These are phyloP conservation scores for Lethenteron reissneri DNA, from an alignment of 2,113 vertebrate species.

Conservation along the genomic window DNA sequence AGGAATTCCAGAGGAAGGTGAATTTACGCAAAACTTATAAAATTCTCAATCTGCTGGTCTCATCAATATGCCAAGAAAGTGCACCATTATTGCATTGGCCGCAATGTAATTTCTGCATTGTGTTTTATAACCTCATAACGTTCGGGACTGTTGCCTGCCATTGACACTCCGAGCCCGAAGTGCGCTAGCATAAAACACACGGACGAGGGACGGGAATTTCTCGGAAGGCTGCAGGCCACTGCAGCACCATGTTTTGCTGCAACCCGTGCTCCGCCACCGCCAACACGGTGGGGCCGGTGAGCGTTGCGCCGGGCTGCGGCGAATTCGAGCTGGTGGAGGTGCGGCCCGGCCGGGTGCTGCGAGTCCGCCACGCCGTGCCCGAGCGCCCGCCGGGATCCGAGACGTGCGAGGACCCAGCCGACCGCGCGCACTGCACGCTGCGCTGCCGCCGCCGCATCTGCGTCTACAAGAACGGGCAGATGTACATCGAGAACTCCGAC, in stretches of 20 bases:
- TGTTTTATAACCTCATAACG: too few species aligned
- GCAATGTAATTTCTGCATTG: too few species aligned
- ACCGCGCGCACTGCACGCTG: slow-evolving; percentile 19
- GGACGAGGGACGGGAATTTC: too few species aligned
- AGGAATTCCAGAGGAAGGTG: too few species aligned
- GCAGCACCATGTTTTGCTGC: slow-evolving; percentile 33
- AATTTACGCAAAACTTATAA: too few species aligned
- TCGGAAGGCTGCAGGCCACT: neutral
- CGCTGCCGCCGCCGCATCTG: slow-evolving; percentile 67
- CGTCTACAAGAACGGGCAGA: slow-evolving; percentile 54
- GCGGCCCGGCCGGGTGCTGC: slow-evolving; percentile 58
- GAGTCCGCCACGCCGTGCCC: slow-evolving; percentile 33
- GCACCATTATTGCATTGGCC: too few species aligned
- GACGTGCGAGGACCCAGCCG: slow-evolving; percentile 11
- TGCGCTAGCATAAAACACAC: too few species aligned
- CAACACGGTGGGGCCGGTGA: slow-evolving; percentile 45
- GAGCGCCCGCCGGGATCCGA: slow-evolving; percentile 15
- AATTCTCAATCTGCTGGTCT: too few species aligned
- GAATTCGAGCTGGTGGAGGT: slow-evolving; percentile 81
- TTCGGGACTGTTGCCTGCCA: too few species aligned
- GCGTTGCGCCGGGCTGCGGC: slow-evolving; percentile 31
- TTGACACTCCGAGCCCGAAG: too few species aligned
- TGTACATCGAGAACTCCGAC: slow-evolving; percentile 65
- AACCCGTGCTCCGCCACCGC: slow-evolving; percentile 32
- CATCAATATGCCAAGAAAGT: too few species aligned